Conservation (phyloP, 2,888 invertebrate species). For the Eilema caniola region DNA sequence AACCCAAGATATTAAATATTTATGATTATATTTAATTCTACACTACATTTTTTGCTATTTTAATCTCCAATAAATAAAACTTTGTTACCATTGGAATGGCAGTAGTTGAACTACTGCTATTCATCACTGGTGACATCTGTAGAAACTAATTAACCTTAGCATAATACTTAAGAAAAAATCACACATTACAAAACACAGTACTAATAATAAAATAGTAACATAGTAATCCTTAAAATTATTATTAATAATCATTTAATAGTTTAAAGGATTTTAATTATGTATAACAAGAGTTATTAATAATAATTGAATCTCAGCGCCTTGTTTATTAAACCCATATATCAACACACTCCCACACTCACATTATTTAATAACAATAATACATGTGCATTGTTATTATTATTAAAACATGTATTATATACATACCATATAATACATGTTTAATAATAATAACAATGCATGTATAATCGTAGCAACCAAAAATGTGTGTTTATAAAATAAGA, state of each 20-base stretch:
- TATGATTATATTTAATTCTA: conserved; percentile 5
- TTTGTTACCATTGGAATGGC: not conserved
- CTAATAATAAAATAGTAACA: not conserved
- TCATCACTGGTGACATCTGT: not conserved
- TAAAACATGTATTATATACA: no score
- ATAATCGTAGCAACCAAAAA: not conserved
- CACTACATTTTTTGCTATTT: not conserved
- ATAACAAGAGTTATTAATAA: not conserved
- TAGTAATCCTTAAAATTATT: not conserved
- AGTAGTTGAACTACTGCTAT: not conserved
- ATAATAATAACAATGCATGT: no score
- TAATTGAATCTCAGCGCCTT: conserved; percentile 1
- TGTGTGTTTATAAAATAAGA: not conserved
- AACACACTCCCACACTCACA: not conserved
- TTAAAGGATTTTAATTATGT: no score
- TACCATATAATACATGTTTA: no score
- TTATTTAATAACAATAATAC: not conserved
- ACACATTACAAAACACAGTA: not conserved
- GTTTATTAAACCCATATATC: not conserved
- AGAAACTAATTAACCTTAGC: conserved; percentile 8
- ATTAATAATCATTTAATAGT: not conserved
- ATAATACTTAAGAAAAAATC: conserved; percentile 11
- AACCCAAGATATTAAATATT: not conserved
- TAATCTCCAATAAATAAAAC: not conserved
- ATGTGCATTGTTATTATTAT: no score